Evolutionary conservation across 2,113 vertebrate species (phyloP), one percentile per base, ranked within the genome.

Genomic region (Syrmaticus mikado): DNA sequence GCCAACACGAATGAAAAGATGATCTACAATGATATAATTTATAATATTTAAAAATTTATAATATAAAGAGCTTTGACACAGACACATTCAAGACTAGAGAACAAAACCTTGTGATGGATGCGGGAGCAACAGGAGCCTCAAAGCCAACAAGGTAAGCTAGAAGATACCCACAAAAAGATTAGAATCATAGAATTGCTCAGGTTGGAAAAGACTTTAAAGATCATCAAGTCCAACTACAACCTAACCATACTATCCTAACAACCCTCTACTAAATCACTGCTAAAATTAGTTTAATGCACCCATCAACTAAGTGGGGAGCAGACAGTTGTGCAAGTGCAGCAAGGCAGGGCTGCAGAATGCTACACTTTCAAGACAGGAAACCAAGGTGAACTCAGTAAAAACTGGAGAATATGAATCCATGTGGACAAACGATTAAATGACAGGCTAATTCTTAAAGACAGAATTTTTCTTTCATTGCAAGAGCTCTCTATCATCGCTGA

Each of bases 31-130:
- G 4, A 43, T 43, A 16, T 16, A 43, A 15, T 43, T 43, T 43
- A 43, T 43, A 43, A 43, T 43, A 43, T 16, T 7, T 43, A 43
- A 16, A 41, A 15, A 15, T 41, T 41, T 41, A 41, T 15, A 43
- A 43, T 43, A 43, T 43, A 43, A 86, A 24, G 20, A 71, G 28
- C 34, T 84, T 70, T 60, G 40, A 55, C 52, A 38, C 22, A 53
- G 43, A 38, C 52, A 34, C 21, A 27, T 19, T 58, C 14, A 30
- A 53, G 52, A 70, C 60, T 4, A 77, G 14, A 41, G 28, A 61
- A 60, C 58, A 57, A 50, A 70, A 10, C 2, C 2, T 9, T 57
- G 45, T 3, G 8, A 62, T 20, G 53, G 6, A 1, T 0, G 0
- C 0, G 27, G 8, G 27, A 48, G 13, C 36, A 87, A 68, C 0